Evolutionary conservation across 2,797 vertebrate species (phyloP), one percentile per base, ranked within the genome.

Genomic region (Buceros bicornis): DNA sequence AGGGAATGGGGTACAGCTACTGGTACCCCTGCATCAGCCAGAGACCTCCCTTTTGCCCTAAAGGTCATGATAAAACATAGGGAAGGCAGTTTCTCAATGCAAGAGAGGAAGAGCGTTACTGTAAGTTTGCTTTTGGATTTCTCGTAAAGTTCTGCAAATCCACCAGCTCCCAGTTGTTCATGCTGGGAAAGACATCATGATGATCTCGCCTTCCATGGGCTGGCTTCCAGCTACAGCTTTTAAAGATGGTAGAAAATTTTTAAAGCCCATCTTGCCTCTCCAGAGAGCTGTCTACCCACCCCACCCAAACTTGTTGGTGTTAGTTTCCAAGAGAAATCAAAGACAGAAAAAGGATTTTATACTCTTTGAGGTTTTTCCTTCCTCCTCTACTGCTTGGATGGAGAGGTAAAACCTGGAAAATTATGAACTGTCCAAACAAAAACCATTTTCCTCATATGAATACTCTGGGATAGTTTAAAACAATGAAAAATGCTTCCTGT

Each of bases 121-220:
- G 12, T 29, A 60, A 64, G 7, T 26, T 80, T 24, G 2, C 13
- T 42, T 82, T 64, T 40, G 54, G 28, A 33, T 65, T 71, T 72
- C 33, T 90, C 1, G 1, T 17, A 12, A 5, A 3, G 20, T 25
- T 82, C 43, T 2, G 0, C 28, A 61, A 66, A 80, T 0, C 1
- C 18, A 29, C 2, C 12, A 1, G 1, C n/a, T 83, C 31, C 35
- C 50, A 17, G 31, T 13, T 64, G 26, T 22, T 83, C 11, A 0
- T 50, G 25, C 40, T 94, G 56, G 35, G 73, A 86, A 90, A 95
- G 56, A 24, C 11, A 66, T 71, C 65, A n/a, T 5, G 16, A 47
- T 13, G 29, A 82, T 47, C 40, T 90, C 62, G 56, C 10, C 16
- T 82, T 73, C 66, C 14, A 9, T 4, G 13, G 37, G 29, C 57